Percentiles rank a stretch among this genome's conserved stretches.
These are phyloP conservation scores for Harpegnathos saltator DNA, from an alignment of 1,140 invertebrate genomes.

Conservation along the genomic window DNA sequence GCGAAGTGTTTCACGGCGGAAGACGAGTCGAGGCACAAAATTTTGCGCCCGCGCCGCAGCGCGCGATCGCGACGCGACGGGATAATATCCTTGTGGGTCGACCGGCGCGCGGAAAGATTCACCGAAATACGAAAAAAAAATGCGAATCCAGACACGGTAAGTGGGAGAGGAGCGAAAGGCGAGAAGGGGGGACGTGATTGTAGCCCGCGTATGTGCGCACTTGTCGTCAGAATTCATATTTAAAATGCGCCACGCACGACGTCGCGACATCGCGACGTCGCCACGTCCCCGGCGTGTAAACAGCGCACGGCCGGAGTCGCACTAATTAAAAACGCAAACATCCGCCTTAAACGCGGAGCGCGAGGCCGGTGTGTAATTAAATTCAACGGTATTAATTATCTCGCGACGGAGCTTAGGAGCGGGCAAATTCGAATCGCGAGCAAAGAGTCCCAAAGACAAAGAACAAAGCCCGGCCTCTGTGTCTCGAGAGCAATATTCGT, in stretches of 20 bases:
- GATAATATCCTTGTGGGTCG: no score
- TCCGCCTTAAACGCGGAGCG: slow-evolving; percentile 35
- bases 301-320: background rate
- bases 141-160: no score
- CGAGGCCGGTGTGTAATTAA: slow-evolving; percentile 69
- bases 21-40: background rate
- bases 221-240: slow-evolving; percentile 20
- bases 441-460: slow-evolving; percentile 58
- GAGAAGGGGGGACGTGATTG: no score
- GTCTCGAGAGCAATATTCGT: slow-evolving; percentile 62
- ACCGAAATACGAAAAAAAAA: no score
- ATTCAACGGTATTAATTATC: slow-evolving; percentile 73
- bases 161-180: no score
- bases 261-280: no score
- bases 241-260: background rate
- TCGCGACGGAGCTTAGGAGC: slow-evolving; percentile 63
- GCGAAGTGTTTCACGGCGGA: background rate
- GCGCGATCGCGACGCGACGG: no score
- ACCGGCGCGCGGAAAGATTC: background rate
- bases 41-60: background rate
- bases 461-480: slow-evolving; percentile 64
- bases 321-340: slow-evolving; percentile 73
- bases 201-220: no score
- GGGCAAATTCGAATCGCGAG: slow-evolving; percentile 65
- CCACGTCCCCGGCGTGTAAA: background rate